Evolutionary conservation across 2,113 vertebrate genomes (phyloP).

Genomic region (Hucho hucho): DNA sequence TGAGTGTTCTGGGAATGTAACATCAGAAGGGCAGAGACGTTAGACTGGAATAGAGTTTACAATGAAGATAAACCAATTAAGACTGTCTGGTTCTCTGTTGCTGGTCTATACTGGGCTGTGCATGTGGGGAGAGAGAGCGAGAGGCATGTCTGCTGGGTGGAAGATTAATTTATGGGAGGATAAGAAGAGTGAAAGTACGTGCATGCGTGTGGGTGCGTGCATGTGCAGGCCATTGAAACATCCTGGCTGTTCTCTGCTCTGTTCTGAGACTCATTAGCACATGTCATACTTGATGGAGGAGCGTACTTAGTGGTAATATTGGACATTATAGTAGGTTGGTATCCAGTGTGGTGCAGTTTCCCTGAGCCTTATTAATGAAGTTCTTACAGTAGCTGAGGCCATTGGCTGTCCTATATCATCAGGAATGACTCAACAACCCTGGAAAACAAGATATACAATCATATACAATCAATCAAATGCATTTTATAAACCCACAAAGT

Average conservation of each 20-base stretch:
- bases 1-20: slow-evolving; percentile 27
- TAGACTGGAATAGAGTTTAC: slow-evolving; percentile 33
- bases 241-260: slow-evolving; percentile 47
- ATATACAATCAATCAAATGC: not conserved
- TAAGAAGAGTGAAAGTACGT: slow-evolving; percentile 35
- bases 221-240: slow-evolving; percentile 45
- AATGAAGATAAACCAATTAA: slow-evolving; percentile 51
- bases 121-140: slow-evolving; percentile 31
- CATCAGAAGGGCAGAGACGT: slow-evolving; percentile 23
- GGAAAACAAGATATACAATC: slow-evolving; percentile 45
- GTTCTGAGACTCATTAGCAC: slow-evolving; percentile 65
- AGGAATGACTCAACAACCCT: slow-evolving; percentile 39
- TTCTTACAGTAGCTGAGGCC: slow-evolving; percentile 8
- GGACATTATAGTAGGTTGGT: slow-evolving; percentile 65
- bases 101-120: slow-evolving; percentile 14
- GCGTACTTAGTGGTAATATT: slow-evolving; percentile 73
- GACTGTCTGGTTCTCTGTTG: slow-evolving; percentile 31
- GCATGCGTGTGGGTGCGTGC: too few relatives aligned
- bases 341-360: slow-evolving; percentile 62
- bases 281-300: slow-evolving; percentile 72
- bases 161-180: slow-evolving; percentile 63
- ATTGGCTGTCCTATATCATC: slow-evolving; percentile 33
- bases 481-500: too few relatives aligned
- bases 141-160: slow-evolving; percentile 47
- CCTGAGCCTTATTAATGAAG: slow-evolving; percentile 61